Percentiles rank a stretch among this genome's conserved stretches.
phyloP scores from a whole-genome alignment of 2,113 vertebrate species.

The Crotophaga sulcirostris region DNA sequence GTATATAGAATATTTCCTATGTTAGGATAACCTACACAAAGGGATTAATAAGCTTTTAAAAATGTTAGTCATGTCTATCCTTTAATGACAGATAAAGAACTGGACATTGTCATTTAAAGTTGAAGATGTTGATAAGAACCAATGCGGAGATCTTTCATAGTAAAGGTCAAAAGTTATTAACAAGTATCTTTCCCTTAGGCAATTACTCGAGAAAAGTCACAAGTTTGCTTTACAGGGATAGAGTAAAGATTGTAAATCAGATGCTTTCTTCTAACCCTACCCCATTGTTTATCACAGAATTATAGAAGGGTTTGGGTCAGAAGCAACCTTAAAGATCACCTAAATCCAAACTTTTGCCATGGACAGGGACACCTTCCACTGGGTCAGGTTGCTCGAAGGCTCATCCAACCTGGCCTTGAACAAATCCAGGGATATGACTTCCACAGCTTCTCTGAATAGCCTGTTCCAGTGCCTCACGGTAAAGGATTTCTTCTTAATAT shows the following conservation, averaged over 20 bases:
- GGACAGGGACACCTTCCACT: too few relatives aligned
- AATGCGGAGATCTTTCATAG: not conserved
- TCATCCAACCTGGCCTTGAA: too few relatives aligned
- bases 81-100: not conserved
- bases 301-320: too few relatives aligned
- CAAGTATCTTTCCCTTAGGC: not conserved
- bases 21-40: not conserved
- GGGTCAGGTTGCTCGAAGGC: too few relatives aligned
- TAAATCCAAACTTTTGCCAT: too few relatives aligned
- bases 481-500: too few relatives aligned
- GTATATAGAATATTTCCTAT: not conserved
- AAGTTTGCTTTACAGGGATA: not conserved
- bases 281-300: not conserved
- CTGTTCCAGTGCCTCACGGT: too few relatives aligned
- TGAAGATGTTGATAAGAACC: not conserved
- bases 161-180: not conserved
- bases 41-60: not conserved
- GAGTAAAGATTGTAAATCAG: not conserved
- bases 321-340: too few relatives aligned
- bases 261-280: not conserved
- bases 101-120: not conserved
- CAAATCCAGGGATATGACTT: too few relatives aligned
- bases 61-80: not conserved
- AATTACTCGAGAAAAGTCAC: not conserved
- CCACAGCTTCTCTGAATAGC: too few relatives aligned